Base-by-base conservation (phyloP, 2,888 invertebrate species). In the Leptinotarsa tumamoca region DNA sequence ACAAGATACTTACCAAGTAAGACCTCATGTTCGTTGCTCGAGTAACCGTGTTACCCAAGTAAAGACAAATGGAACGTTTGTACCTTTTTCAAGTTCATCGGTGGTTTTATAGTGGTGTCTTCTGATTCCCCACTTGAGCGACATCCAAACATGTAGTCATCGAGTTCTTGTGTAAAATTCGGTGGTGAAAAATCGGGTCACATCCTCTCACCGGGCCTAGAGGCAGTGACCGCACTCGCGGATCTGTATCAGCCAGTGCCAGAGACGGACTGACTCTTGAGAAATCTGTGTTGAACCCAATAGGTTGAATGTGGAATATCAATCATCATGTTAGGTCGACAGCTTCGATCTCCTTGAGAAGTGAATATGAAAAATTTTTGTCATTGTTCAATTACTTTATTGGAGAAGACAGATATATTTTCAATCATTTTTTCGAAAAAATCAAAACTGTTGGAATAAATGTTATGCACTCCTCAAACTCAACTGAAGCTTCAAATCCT, bases 141-240 rank as follows among this genome's bases (percentile, higher is more conserved):
- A 58, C 23, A 21, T 58, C 15, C 58, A 58, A 58, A 23, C 58
- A 58, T 58, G 23, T 23, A 58, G 67, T 69, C 70, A 58, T 69
- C 58, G 68, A 69, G 69, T 73, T 75, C 72, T 80, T 73, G 76
- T 63, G 54, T 56, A 58, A 73, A 73, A 71, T 76, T 79, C 56
- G 78, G 77, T 71, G 77, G 70, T 71, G 78, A 78, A 77, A 80
- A 80, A 78, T 77, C 75, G 78, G 80, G 80, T 80, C 80, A 80
- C 72, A 72, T 80, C 77, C 80, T 80, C 80, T 80, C 80, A 80
- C 80, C 71, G 73, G 43, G 70, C 76, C 70, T 72, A 52, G 67
- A 69, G 73, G 71, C 76, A 49, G 67, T 69, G 69, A 70, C 72
- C 73, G 51, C 50, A 23, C 56, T 68, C 69, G 73, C 71, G 73